phyloP scores from a whole-genome alignment of 2,888 invertebrate species.

The Melanotus villosus region DNA sequence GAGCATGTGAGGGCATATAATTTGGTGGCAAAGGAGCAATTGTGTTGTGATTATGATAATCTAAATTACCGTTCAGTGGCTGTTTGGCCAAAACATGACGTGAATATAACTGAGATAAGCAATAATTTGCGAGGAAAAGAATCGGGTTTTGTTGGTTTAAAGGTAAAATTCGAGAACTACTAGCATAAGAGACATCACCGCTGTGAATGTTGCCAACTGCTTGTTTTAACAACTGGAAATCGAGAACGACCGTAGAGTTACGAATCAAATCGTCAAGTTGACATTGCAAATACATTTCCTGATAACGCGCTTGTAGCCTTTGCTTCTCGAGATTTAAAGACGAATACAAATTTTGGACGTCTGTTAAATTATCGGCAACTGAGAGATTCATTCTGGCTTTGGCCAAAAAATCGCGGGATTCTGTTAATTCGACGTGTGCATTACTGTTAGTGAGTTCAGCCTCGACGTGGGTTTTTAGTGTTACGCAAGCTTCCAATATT shows the following conservation, averaged over 20 bases:
- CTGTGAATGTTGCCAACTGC: slow-evolving; percentile 76
- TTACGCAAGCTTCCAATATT: slow-evolving; percentile 81
- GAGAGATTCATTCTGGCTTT: slow-evolving; percentile 75
- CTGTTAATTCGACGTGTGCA: slow-evolving; percentile 77
- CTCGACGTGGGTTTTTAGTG: slow-evolving; percentile 82
- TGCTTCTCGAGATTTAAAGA: slow-evolving; percentile 77
- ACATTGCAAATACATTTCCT: slow-evolving; percentile 81
- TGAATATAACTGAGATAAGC: slow-evolving; percentile 81
- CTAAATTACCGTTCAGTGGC: slow-evolving; percentile 68
- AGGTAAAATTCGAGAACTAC: slow-evolving; percentile 62
- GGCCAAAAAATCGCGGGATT: slow-evolving; percentile 75
- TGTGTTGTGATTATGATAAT: slow-evolving; percentile 67
- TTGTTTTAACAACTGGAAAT: slow-evolving; percentile 78
- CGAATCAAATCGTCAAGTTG: slow-evolving; percentile 80
- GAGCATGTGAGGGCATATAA: slow-evolving; percentile 58
- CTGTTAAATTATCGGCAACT: slow-evolving; percentile 73
- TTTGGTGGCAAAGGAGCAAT: slow-evolving; percentile 61
- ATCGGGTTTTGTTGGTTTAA: slow-evolving; percentile 77
- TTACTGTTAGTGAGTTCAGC: slow-evolving; percentile 80
- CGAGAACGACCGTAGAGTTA: slow-evolving; percentile 77
- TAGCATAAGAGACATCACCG: slow-evolving; percentile 69
- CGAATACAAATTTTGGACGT: slow-evolving; percentile 75
- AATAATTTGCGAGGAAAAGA: slow-evolving; percentile 82
- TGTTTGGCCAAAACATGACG: slow-evolving; percentile 75
- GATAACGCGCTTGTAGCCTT: slow-evolving; percentile 77